Evolutionary conservation across 23 tunicate genomes (phyloP), one percentile per base, ranked within the genome.

Genomic region (Clavelina lepadiformis): DNA sequence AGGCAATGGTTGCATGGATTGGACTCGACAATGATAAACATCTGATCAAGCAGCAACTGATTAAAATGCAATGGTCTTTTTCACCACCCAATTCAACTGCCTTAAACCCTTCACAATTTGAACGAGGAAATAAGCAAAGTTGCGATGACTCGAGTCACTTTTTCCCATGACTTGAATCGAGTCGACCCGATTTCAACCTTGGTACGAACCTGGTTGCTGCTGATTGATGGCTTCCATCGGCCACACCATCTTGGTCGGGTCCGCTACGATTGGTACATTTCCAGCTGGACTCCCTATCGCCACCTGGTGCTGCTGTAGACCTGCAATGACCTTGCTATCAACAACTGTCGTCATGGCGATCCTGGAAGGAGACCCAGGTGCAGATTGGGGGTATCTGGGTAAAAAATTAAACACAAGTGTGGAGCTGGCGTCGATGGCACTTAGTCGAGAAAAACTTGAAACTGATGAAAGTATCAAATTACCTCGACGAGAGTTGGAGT

Each of bases 331-430:
- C 30, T 55, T 19, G 32, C 41, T 46, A 13, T 72, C 65, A 25
- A 20, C 63, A 4, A 56, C 49, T 3, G 76, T 0, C 6, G 64
- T 34, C 46, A 70, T 29, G 24, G 29, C 57, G 5, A 66, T 37
- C 20, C 57, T 57, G 19, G 68, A 36, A 19, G 93, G 93, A 1
- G 93, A 84, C 3, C 93, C 93, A 28, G 93, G 93, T 1, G 93
- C 82, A 19, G 93, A 84, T 51, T 84, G 93, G 30, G 82, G 78
- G 33, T 66, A 84, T 32, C 93, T 84, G 58, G 18, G n/a, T n/a
- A n/a, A n/a, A n/a, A n/a, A n/a, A n/a, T 44, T 44, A 11, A 11
- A 11, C 49, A 44, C 49, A 44, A 44, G 15, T 44, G 49, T 15
- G 15, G 15, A 11, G 15, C 15, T 15, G 49, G 49, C 15, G 15